Evolutionary conservation across 2,113 vertebrate genomes (phyloP).

Genomic region (Salvelinus fontinalis): DNA sequence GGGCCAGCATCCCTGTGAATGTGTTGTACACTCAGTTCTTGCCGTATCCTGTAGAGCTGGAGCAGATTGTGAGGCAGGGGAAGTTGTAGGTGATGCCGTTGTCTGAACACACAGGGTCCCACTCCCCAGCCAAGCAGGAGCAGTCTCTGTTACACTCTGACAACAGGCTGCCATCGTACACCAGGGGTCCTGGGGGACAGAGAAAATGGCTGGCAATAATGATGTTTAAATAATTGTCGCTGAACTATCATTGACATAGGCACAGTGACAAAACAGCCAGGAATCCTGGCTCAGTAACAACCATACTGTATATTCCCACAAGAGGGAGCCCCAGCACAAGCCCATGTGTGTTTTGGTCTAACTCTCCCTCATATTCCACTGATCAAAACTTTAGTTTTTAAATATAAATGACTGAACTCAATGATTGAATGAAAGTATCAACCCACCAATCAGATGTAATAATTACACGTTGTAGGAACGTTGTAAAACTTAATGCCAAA

Average conservation of each 20-base stretch:
- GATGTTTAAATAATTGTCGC: no score
- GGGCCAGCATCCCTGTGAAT: not conserved
- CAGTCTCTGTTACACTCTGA: conserved; percentile 81
- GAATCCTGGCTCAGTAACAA: no score
- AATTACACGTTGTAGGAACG: conserved; percentile 84
- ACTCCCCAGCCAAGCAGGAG: conserved; percentile 77
- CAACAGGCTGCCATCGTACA: no score
- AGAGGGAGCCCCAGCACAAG: no score
- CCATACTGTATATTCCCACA: no score
- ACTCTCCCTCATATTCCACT: no score
- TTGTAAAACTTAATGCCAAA: conserved; percentile 82
- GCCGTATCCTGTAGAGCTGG: conserved; percentile 63
- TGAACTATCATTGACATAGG: no score
- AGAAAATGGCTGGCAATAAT: not conserved
- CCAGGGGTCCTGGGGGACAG: conserved; percentile 33
- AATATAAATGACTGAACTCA: not conserved
- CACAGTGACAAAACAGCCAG: no score
- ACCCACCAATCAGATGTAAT: not conserved
- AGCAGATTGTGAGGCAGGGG: conserved; percentile 84
- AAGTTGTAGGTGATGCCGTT: conserved; percentile 85
- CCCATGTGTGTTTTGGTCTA: no score
- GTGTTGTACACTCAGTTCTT: conserved; percentile 42
- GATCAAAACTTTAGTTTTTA: no score
- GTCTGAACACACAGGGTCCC: conserved; percentile 90
- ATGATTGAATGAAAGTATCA: not conserved